Base-by-base conservation (phyloP, 2,888 invertebrate species). In the Hydrotaea diabolus region DNA sequence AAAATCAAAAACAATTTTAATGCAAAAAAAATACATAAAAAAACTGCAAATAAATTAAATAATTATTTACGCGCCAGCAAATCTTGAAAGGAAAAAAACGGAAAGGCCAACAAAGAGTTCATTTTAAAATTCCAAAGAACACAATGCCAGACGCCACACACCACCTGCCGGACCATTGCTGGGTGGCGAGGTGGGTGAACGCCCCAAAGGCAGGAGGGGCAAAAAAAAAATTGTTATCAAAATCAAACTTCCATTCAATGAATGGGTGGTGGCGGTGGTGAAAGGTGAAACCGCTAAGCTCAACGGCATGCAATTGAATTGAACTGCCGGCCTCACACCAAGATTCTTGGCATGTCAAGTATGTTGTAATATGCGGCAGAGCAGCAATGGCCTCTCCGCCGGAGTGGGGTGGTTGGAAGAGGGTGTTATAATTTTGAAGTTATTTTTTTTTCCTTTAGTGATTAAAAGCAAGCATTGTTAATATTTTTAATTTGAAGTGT, bases 101-200 rank as follows among this genome's bases (percentile, higher is more conserved):
- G 31, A 83, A 83, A 83, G 83, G 83, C 83, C 79, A 76, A 78
- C 79, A 76, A 78, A 78, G 17, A 26, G 26, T 26, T 74, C 23
- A 62, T 17, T 72, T 66, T 13, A 77, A 19, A 8, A 82, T 82
- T 77, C 74, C 49, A 7, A 4, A 4, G 55, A 19, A 17, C 21
- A 39, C 17, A 53, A n/a, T 75, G 66, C 21, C 2, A 19, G 31
- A 31, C 19, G 19, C 23, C 23, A 73, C n/a, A 46, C 19, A 19
- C 46, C 13, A 76, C 31, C 19, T 36, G 21, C 15, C 5, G 15
- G 49, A 49, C 55, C 13, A 17, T 19, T 55, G 2, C 0, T 53
- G 23, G 43, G 15, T 69, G 53, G 31, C 31, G 1, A 43, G 43
- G 64, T 66, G 13, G 15, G 43, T n/a, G n/a, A n/a, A 77, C 17